A percentile compares a stretch with the other conserved stretches of the same genome.
Conservation (phyloP, 2,888 invertebrate genomes). For the Charanyca ferruginea region DNA sequence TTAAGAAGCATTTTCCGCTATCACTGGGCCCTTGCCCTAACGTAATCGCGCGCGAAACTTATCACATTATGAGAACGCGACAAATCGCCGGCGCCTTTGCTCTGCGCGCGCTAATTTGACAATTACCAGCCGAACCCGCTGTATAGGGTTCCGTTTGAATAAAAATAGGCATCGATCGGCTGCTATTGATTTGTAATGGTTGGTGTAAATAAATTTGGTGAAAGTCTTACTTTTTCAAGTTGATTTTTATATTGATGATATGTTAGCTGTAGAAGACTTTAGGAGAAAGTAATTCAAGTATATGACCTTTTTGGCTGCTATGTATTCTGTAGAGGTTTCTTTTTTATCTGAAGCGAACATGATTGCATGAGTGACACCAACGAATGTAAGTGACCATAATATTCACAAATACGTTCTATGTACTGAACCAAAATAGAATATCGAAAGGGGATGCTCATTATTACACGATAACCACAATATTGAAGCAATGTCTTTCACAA, state of each 20-base stretch:
- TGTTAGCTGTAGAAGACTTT: neutral
- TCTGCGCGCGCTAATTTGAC: slow-evolving; percentile 87
- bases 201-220: neutral
- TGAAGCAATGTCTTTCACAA: no score
- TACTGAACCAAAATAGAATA: no score
- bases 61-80: slow-evolving; percentile 90
- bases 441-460: no score
- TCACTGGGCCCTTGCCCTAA: slow-evolving; percentile 66
- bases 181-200: slow-evolving; percentile 48
- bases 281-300: neutral
- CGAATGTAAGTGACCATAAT: no score
- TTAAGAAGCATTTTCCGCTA: slow-evolving; percentile 46
- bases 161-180: slow-evolving; percentile 52
- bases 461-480: no score
- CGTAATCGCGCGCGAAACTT: slow-evolving; percentile 88
- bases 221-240: neutral
- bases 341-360: no score
- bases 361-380: no score
- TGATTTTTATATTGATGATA: neutral
- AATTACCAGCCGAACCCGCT: slow-evolving; percentile 76
- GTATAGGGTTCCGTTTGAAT: slow-evolving; percentile 54
- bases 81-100: slow-evolving; percentile 89
- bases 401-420: no score
- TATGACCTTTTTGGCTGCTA: no score
- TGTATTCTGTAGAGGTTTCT: no score